A percentile compares a stretch with the other conserved stretches of the same genome.
phyloP scores from a whole-genome alignment of 2,888 invertebrate species.

The Copidosoma aretas region DNA sequence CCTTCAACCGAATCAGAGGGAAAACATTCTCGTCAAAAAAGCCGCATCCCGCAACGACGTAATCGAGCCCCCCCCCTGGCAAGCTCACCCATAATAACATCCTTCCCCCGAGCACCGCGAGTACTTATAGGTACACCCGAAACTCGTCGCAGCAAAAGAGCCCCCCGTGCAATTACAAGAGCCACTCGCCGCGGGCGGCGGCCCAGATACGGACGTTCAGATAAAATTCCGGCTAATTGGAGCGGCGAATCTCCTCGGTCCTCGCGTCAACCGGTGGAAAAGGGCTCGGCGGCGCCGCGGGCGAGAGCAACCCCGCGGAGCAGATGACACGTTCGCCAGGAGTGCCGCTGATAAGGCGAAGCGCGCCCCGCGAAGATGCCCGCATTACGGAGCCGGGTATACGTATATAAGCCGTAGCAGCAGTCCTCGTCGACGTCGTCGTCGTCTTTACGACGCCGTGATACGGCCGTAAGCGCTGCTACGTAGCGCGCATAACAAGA shows the following conservation, averaged over 20 bases:
- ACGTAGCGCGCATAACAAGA: constrained; percentile 45
- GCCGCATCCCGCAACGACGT: too few species aligned
- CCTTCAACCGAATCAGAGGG: too few species aligned
- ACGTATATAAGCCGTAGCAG: constrained; percentile 18
- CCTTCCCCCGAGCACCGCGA: too few species aligned
- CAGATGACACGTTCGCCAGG: constrained; percentile 61
- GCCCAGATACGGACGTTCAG: constrained; percentile 33
- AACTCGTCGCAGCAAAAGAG: too few species aligned
- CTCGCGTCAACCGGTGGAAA: constrained; percentile 25
- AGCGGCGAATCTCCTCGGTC: constrained; percentile 8
- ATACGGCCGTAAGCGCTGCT: constrained; percentile 40
- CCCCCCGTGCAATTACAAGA: constrained; percentile 30
- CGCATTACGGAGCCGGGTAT: constrained; percentile 54
- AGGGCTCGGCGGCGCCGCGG: not conserved
- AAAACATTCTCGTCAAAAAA: too few species aligned
- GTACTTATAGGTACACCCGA: too few species aligned
- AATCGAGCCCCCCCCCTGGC: too few species aligned
- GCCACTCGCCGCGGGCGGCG: constrained; percentile 2
- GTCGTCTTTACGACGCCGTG: constrained; percentile 58
- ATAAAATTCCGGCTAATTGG: constrained; percentile 39
- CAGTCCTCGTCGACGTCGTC: constrained; percentile 43
- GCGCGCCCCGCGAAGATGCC: constrained; percentile 59
- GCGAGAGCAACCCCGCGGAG: constrained; percentile 35
- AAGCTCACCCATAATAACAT: too few species aligned
- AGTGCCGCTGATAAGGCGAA: constrained; percentile 39